Evolutionary conservation across 1,140 invertebrate species (phyloP).

Genomic region (Trachymyrmex cornetzi): DNA sequence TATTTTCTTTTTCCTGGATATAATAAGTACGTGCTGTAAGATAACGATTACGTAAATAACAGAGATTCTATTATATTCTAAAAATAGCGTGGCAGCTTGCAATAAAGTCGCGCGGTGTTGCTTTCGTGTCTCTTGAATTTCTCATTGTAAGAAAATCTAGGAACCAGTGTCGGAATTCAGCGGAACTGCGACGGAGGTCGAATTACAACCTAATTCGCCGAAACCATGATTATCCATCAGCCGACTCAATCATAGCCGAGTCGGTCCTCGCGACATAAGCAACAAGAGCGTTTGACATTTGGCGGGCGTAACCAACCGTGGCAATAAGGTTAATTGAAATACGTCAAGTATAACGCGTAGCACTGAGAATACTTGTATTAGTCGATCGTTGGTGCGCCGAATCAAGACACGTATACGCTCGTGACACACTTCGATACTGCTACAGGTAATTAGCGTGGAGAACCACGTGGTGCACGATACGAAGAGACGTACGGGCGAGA

Average conservation of each 20-base stretch:
- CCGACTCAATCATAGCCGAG: conserved; percentile 44
- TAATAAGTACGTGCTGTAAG: neutral
- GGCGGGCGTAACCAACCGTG: conserved; percentile 76
- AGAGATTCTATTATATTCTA: neutral
- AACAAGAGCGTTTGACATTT: conserved; percentile 80
- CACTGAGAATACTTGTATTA: conserved; percentile 74
- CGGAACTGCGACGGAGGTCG: neutral
- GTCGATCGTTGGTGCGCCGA: conserved; percentile 37
- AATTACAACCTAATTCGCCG: conserved; percentile 31
- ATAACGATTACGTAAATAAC: neutral
- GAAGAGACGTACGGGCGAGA: conserved; percentile 62
- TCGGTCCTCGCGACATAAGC: conserved; percentile 68
- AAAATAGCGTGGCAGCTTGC: neutral
- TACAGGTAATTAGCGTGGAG: conserved; percentile 75
- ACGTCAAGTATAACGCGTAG: conserved; percentile 80
- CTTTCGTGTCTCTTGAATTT: conserved; percentile 1
- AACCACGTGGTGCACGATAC: conserved; percentile 72
- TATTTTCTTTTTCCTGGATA: neutral
- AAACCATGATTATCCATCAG: conserved; percentile 62
- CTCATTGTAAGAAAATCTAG: conserved; percentile 19
- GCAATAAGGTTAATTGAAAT: conserved; percentile 85
- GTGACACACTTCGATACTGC: conserved; percentile 63
- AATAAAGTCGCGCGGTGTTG: neutral
- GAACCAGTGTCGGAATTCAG: neutral
- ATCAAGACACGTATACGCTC: conserved; percentile 56